Base-by-base conservation (phyloP, 2,888 invertebrate species). In the Chalcosyrphus nemorum region DNA sequence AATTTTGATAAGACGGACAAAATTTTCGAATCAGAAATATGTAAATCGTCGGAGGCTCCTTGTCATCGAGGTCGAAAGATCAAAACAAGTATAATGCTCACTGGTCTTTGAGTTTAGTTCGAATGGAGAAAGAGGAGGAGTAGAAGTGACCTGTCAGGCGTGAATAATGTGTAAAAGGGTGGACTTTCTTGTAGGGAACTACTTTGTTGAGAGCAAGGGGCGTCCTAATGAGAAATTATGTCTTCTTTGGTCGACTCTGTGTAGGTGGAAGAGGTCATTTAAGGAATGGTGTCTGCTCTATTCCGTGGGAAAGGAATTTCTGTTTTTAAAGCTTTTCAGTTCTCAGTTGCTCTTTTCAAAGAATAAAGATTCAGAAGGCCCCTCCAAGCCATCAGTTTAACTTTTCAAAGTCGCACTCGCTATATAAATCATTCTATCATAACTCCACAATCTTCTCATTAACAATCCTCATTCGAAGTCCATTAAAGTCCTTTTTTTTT, bases 141-240 rank as follows among this genome's bases (percentile, higher is more conserved):
- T n/a, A n/a, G n/a, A 13, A 57, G 68, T 70, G 77, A 71, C 81
- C 65, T 81, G 81, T 77, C 81, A 77, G 59, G 71, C 71, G 81
- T 76, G 65, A 81, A 65, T 81, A 81, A 81, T 81, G 76, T 35
- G 13, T 56, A 41, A 81, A 70, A 65, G 81, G 81, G 76, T 81
- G 56, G 57, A 81, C 45, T 54, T 75, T 54, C 52, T 59, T 65
- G 54, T 63, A 29, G 7, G 29, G 32, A 35, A 38, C 61, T 38
- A 13, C 4, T 7, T 56, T 38, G 21, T 65, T 38, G 66, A 43
- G 43, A 59, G 65, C 43, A 43, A 52, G 13, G 45, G 41, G 17
- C 57, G n/a, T 45, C 35, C 35, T 80, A 80, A 74, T 65, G 63
- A 56, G 24, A 65, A 74, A 27, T 45, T 74, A 80, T 74, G 57